Evolutionary conservation across 2,113 vertebrate species (phyloP).

Genomic region (Porphyrio hochstetteri): DNA sequence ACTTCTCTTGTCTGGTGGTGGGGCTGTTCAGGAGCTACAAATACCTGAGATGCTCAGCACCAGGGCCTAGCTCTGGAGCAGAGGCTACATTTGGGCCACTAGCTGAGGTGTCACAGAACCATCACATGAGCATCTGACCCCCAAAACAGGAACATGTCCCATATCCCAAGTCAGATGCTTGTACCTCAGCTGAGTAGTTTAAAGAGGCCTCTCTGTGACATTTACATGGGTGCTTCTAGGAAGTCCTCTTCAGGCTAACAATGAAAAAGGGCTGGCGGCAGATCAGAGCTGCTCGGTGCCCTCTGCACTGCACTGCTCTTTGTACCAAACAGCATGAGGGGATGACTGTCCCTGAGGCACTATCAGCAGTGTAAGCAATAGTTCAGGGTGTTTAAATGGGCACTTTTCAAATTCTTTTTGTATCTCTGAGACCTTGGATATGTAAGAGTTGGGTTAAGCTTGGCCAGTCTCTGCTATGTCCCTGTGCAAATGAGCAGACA

Average conservation of each 20-base stretch:
- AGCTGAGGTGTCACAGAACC: background rate
- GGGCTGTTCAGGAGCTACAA: fast-evolving
- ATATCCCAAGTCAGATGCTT: background rate
- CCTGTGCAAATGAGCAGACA: background rate
- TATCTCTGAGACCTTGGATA: background rate
- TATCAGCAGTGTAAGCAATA: background rate
- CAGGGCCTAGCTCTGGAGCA: background rate
- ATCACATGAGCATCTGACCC: fast-evolving
- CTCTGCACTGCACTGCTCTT: background rate
- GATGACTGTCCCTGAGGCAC: fast-evolving
- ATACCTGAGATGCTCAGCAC: background rate
- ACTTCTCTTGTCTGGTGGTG: background rate
- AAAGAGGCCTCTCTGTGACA: background rate
- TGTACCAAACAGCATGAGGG: background rate
- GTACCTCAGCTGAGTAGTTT: background rate
- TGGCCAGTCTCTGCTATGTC: background rate
- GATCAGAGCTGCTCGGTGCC: background rate
- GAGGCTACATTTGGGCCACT: fast-evolving
- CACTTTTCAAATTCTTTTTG: background rate
- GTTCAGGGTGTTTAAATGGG: background rate
- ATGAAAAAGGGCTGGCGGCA: background rate
- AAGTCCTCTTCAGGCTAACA: background rate
- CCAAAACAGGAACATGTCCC: background rate
- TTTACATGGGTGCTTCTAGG: background rate
- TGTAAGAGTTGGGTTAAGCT: background rate